These are phyloP conservation scores for Gastrophryne carolinensis DNA, from an alignment of 2,797 vertebrate species.

Conservation along the genomic window DNA sequence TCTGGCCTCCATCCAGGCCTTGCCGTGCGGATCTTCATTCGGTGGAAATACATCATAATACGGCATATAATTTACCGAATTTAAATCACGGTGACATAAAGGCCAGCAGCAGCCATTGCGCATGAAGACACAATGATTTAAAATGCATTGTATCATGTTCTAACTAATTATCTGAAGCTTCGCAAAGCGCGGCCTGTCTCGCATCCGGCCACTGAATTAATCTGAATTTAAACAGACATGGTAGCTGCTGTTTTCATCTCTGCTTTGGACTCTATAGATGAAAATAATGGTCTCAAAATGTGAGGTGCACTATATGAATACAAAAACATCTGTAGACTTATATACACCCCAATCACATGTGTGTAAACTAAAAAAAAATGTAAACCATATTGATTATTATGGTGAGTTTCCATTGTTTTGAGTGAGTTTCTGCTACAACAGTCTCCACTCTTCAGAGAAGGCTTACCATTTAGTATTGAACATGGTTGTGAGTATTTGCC, in stretches of 20 bases:
- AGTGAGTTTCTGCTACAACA: too few relatives aligned
- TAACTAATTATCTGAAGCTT: conserved; percentile 33
- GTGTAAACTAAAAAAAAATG: too few relatives aligned
- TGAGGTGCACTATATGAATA: too few relatives aligned
- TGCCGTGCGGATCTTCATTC: conserved; percentile 28
- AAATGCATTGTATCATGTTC: conserved; percentile 24
- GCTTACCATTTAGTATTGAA: too few relatives aligned
- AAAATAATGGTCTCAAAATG: too few relatives aligned
- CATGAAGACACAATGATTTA: conserved; percentile 34
- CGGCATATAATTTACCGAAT: conserved; percentile 35
- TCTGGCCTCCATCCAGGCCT: conserved; percentile 4
- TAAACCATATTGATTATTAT: too few relatives aligned
- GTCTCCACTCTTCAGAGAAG: too few relatives aligned
- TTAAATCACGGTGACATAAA: conserved; percentile 46
- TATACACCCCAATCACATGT: too few relatives aligned
- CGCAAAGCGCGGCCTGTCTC: neutral
- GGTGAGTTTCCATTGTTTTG: too few relatives aligned
- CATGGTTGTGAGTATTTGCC: too few relatives aligned
- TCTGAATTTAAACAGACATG: neutral
- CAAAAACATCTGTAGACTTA: too few relatives aligned
- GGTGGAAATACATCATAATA: conserved; percentile 39
- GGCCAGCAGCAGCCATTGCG: conserved; percentile 39
- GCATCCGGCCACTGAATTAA: conserved; percentile 9
- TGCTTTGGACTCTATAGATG: too few relatives aligned
- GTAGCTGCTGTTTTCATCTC: neutral